Evolutionary conservation across 2,113 vertebrate species (phyloP).

Genomic region (Uria lomvia): DNA sequence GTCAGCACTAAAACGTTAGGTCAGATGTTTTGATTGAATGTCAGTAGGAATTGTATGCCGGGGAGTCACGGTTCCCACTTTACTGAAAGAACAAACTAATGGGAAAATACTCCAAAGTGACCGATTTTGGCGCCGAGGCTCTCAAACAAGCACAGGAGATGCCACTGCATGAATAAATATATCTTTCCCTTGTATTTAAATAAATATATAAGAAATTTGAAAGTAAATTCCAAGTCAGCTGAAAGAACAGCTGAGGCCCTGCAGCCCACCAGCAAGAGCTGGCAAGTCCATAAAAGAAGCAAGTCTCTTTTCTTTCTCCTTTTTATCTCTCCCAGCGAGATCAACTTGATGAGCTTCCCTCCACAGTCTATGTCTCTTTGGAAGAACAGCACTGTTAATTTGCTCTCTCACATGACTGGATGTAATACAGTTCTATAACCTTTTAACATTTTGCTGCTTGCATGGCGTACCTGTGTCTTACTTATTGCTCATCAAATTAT

Average conservation of each 20-base stretch:
- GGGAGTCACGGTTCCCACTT: conserved; percentile 32
- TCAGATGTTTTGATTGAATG: conserved; percentile 67
- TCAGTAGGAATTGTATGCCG: conserved; percentile 46
- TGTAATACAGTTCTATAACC: conserved; percentile 54
- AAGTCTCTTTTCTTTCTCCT: neutral
- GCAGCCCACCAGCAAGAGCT: neutral
- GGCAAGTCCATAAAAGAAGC: neutral
- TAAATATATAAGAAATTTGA: neutral
- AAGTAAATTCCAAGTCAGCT: neutral
- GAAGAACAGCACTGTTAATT: conserved; percentile 54
- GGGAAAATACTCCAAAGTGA: conserved; percentile 58
- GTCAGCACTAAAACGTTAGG: conserved; percentile 67
- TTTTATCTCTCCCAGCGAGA: neutral
- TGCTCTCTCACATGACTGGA: conserved; percentile 54
- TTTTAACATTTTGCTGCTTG: conserved; percentile 57
- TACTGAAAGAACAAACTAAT: conserved; percentile 60
- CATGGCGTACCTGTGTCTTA: conserved; percentile 53
- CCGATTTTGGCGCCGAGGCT: conserved; percentile 29
- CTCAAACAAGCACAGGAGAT: conserved; percentile 46
- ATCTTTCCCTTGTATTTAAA: neutral
- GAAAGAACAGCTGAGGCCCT: neutral
- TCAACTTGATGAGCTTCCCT: conserved; percentile 4
- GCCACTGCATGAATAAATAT: neutral
- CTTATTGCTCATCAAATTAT: conserved; percentile 64
- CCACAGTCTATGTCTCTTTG: neutral